Conservation (phyloP, 2,888 invertebrate genomes). For the Brachyopa scutellaris region DNA sequence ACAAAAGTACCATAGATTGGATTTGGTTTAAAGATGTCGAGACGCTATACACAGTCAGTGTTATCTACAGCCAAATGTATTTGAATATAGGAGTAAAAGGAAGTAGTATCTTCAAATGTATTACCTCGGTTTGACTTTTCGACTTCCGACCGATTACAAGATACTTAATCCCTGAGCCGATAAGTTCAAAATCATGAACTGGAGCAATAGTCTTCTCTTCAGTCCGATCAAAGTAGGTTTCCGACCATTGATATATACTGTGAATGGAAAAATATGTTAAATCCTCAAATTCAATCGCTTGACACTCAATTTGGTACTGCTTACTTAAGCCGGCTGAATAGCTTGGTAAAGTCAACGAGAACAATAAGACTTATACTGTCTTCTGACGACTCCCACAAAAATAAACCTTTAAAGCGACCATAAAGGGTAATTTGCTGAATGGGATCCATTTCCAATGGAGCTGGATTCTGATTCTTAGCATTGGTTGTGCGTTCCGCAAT, state of each 20-base stretch:
- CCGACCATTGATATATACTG: slow-evolving; percentile 78
- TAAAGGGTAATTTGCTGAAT: slow-evolving; percentile 77
- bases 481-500: slow-evolving; percentile 64
- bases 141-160: slow-evolving; percentile 75
- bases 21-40: slow-evolving; percentile 72
- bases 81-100: not conserved
- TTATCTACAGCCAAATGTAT: slow-evolving; percentile 73
- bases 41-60: slow-evolving; percentile 76
- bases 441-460: slow-evolving; percentile 74
- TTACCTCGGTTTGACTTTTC: slow-evolving; percentile 75
- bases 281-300: too few species aligned
- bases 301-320: too few species aligned
- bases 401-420: slow-evolving; percentile 75
- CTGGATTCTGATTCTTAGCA: slow-evolving; percentile 14
- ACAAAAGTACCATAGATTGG: slow-evolving; percentile 72
- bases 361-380: slow-evolving; percentile 76
- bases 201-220: slow-evolving; percentile 77
- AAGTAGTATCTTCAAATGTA: not conserved
- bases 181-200: slow-evolving; percentile 74
- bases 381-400: slow-evolving; percentile 74
- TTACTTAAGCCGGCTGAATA: slow-evolving; percentile 75
- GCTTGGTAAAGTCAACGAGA: slow-evolving; percentile 74
- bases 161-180: slow-evolving; percentile 76
- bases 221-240: slow-evolving; percentile 77
- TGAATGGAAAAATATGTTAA: not conserved